Base-by-base conservation (phyloP, 2,113 vertebrate species). In the Lasiurus cinereus region DNA sequence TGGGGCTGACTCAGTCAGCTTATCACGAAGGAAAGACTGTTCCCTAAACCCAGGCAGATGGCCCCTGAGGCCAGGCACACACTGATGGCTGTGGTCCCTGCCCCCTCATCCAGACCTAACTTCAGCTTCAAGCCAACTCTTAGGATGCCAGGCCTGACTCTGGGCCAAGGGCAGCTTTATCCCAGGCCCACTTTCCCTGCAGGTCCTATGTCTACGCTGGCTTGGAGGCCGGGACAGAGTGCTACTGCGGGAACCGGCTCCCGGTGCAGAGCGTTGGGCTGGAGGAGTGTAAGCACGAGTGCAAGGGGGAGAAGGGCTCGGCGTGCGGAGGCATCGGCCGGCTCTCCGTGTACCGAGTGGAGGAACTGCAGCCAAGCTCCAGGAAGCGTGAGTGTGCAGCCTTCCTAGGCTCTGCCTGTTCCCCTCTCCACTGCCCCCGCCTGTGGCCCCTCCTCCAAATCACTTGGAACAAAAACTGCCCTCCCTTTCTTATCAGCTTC, bases 231-330 rank as follows among this genome's bases (percentile, higher is more conserved):
- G 99, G 99, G 21, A 98, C 99, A 0, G 99, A 99, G 97, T 99
- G 99, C 97, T 99, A 99, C 98, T 99, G 99, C 0, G 99, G 99
- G 90, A 99, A 99, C 98, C 96, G 96, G 24, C 98, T 99, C 46
- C 99, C 98, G 0, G 97, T 95, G 0, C 88, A 84, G 0, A 94
- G 94, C 7, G 96, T 98, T 0, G 97, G 97, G 13, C 98, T 98
- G 0, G 98, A 99, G 97, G 99, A 99, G 78, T 99, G 99, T 83
- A 99, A 98, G 97, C 98, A 99, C 56, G 98, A 99, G 93, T 99
- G 99, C 94, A 98, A 98, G 84, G 99, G 99, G 0, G 98, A 99
- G 95, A 99, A 98, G 94, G 99, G 99, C 69, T 98, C 99, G 0
- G 56, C 97, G n/a, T 99, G 99, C 1, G 99, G 99, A 0, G 99